Conservation (phyloP, 2,888 invertebrate genomes). For the Drosophila ezoana region DNA sequence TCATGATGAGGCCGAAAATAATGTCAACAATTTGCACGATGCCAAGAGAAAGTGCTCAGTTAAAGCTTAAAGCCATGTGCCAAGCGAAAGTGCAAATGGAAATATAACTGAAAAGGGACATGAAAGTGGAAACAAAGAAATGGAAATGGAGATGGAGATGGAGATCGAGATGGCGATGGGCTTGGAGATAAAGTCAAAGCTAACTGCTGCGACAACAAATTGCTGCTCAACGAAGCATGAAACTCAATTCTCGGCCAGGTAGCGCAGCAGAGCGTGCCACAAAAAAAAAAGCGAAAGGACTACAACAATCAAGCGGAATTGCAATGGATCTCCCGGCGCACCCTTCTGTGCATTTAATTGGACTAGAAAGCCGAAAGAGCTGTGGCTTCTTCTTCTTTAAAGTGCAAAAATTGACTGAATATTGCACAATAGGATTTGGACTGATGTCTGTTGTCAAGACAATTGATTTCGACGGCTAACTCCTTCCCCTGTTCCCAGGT, state of each 20-base stretch:
- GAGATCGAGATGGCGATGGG: conserved; percentile 36
- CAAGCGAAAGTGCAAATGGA: conserved; percentile 22
- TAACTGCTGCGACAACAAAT: conserved; percentile 77
- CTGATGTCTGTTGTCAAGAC: conserved; percentile 67
- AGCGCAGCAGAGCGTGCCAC: conserved; percentile 24
- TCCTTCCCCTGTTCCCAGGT: conserved; percentile 7
- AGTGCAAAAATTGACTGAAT: conserved; percentile 38
- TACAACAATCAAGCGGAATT: conserved; percentile 29
- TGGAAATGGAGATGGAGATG: conserved; percentile 22
- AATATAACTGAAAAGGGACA: conserved; percentile 11
- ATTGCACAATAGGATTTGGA: conserved; percentile 51
- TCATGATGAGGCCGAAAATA: conserved; percentile 61
- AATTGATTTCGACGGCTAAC: conserved; percentile 57
- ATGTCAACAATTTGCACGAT: conserved; percentile 56
- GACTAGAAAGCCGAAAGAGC: conserved; percentile 58
- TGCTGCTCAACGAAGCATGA: conserved; percentile 67
- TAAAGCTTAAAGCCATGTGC: conserved; percentile 52
- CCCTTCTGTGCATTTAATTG: conserved; percentile 66
- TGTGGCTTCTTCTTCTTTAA: conserved; percentile 35
- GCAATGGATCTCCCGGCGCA: conserved; percentile 32
- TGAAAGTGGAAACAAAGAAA: conserved; percentile 1
- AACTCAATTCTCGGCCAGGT: conserved; percentile 70
- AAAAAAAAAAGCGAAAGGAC: conserved; percentile 24
- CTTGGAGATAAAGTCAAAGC: conserved; percentile 49
- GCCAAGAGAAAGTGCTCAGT: conserved; percentile 35